These are phyloP conservation scores for Pluvianellus socialis DNA, from an alignment of 2,113 vertebrate species.

Conservation along the genomic window DNA sequence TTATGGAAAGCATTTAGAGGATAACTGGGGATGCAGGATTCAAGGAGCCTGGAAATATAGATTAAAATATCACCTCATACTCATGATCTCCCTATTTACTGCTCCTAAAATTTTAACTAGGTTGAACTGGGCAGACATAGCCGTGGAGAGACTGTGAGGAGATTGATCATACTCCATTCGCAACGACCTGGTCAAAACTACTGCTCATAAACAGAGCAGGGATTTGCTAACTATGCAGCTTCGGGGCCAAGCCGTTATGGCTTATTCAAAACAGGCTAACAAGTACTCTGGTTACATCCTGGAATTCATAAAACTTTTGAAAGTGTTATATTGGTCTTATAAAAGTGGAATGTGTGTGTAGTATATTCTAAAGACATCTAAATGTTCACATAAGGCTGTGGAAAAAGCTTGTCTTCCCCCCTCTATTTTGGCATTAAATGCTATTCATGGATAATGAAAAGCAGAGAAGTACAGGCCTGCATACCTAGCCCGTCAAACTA, in stretches of 20 bases:
- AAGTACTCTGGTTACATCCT: slow-evolving; percentile 70
- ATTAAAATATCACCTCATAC: slow-evolving; percentile 25
- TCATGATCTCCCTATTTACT: slow-evolving; percentile 11
- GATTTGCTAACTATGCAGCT: slow-evolving; percentile 72
- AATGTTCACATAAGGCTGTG: slow-evolving; percentile 66
- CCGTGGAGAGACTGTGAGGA: neutral
- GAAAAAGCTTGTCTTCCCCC: slow-evolving; percentile 35
- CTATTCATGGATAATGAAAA: slow-evolving; percentile 70
- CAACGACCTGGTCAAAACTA: slow-evolving; percentile 42
- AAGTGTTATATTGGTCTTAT: slow-evolving; percentile 70
- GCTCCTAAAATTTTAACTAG: slow-evolving; percentile 29
- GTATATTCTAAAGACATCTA: slow-evolving; percentile 55
- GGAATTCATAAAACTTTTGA: slow-evolving; percentile 75
- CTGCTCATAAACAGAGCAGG: slow-evolving; percentile 63
- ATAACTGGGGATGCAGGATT: neutral
- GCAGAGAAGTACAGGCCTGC: slow-evolving; percentile 61
- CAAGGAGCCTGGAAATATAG: neutral
- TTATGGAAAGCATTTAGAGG: slow-evolving; percentile 39
- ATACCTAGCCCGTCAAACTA: slow-evolving; percentile 55
- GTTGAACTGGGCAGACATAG: neutral
- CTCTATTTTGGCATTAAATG: slow-evolving; percentile 46
- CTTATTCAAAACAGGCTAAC: slow-evolving; percentile 71
- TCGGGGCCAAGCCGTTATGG: slow-evolving; percentile 52
- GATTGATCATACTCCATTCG: slow-evolving; percentile 8
- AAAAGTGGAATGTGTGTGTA: slow-evolving; percentile 63